Conservation (phyloP, 2,113 vertebrate species). For the Spilogale gracilis region DNA sequence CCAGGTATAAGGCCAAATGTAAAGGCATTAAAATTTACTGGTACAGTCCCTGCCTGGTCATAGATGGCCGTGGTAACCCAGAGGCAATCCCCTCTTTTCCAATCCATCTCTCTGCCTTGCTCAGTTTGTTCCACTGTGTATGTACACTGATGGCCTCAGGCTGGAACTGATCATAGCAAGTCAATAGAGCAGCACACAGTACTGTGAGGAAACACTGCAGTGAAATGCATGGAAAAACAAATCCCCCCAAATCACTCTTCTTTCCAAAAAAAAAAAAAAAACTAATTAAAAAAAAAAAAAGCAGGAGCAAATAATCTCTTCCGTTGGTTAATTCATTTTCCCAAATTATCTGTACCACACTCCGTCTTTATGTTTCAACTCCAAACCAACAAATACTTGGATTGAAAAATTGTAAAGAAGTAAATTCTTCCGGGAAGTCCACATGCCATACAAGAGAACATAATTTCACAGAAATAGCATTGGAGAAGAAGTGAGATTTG, state of each 20-base stretch:
- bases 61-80: neutral
- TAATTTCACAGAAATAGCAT: neutral
- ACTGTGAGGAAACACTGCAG: neutral
- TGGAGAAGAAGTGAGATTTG: slow-evolving; percentile 11
- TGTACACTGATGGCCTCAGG: neutral
- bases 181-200: neutral
- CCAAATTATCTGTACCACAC: neutral
- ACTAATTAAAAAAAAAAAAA: slow-evolving; percentile 4
- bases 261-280: slow-evolving; percentile 18
- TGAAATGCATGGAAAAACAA: slow-evolving; percentile 2
- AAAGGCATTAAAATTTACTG: slow-evolving; percentile 15
- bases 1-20: neutral
- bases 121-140: neutral
- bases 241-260: neutral
- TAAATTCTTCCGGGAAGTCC: neutral
- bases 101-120: neutral
- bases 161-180: neutral
- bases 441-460: neutral
- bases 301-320: neutral
- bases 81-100: neutral
- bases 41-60: neutral
- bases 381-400: neutral
- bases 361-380: neutral
- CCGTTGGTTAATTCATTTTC: neutral
- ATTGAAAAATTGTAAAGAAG: neutral